Conservation (phyloP, 2,113 vertebrate species). For the Anhinga rufa region DNA sequence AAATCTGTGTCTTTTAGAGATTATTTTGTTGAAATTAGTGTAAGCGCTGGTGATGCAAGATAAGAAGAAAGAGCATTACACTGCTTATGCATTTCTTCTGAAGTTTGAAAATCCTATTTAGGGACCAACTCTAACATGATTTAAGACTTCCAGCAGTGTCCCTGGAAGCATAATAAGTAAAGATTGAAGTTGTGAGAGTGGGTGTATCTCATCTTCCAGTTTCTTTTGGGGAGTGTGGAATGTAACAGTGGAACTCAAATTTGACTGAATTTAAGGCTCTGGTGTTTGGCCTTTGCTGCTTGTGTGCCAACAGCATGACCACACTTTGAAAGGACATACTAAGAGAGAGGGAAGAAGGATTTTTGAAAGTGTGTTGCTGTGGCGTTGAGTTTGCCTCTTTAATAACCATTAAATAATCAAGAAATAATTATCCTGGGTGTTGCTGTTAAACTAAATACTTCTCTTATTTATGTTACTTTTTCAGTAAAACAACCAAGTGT, state of each 20-base stretch:
- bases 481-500: not conserved
- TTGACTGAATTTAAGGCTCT: not conserved
- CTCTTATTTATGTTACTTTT: not conserved
- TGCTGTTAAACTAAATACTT: not conserved
- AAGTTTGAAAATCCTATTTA: slow-evolving; percentile 65
- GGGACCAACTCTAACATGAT: slow-evolving; percentile 42
- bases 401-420: not conserved
- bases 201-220: not conserved
- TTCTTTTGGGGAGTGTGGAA: not conserved
- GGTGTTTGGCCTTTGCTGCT: not conserved
- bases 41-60: slow-evolving; percentile 67
- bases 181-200: not conserved
- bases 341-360: not conserved
- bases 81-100: slow-evolving; percentile 49
- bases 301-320: not conserved
- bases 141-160: slow-evolving; percentile 47
- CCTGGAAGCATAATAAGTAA: slow-evolving; percentile 24
- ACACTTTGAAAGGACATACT: not conserved
- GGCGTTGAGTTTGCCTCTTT: not conserved
- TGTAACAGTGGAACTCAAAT: not conserved
- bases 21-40: slow-evolving; percentile 67
- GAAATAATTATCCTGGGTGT: not conserved
- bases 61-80: slow-evolving; percentile 60
- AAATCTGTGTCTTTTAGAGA: slow-evolving; percentile 63
- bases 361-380: not conserved